phyloP scores from a whole-genome alignment of 2,113 vertebrate species.

The Eolophus roseicapilla region DNA sequence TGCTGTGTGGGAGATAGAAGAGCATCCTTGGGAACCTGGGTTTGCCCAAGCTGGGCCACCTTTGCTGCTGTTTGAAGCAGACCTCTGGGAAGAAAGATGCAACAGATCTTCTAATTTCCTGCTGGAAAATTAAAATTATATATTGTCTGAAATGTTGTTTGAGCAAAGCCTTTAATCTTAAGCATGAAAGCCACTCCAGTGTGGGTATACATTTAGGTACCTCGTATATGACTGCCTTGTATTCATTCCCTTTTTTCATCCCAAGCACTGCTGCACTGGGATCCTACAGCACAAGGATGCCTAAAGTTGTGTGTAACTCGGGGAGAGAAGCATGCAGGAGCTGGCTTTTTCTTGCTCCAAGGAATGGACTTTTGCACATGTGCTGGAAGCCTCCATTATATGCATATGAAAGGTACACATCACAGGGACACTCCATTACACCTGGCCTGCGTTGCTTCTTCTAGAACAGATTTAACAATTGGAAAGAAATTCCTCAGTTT shows the following conservation, averaged over 20 bases:
- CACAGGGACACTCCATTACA: rapidly evolving
- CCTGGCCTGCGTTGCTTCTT: neutral
- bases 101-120: neutral
- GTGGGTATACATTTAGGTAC: neutral
- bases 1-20: neutral
- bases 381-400: neutral
- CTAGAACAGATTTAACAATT: neutral
- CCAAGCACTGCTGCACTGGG: neutral
- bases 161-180: neutral
- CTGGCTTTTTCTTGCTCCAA: neutral
- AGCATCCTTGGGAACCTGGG: neutral
- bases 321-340: neutral
- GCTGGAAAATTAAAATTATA: neutral
- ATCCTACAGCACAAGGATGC: neutral
- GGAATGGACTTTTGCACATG: neutral
- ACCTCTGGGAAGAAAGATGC: neutral
- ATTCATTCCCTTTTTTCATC: neutral
- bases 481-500: neutral
- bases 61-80: neutral
- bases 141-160: neutral
- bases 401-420: neutral
- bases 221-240: neutral
- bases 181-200: neutral
- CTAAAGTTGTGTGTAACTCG: neutral
- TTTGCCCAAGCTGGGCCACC: neutral